Conservation (phyloP, 1,140 invertebrate genomes). For the Heliconius melpomene region DNA sequence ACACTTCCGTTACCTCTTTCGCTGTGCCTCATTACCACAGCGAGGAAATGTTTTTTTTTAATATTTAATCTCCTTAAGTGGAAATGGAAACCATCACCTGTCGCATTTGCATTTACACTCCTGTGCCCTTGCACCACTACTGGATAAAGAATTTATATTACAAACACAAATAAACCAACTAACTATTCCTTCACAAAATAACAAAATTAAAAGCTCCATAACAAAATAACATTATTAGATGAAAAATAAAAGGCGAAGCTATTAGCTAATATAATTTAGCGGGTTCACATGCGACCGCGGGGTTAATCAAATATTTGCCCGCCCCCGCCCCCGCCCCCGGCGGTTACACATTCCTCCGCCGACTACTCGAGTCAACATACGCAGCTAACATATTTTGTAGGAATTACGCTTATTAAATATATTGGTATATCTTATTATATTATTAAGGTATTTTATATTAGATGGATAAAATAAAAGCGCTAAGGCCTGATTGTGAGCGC, state of each 20-base stretch:
- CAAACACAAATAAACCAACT: background rate
- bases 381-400: slow-evolving; percentile 31
- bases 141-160: background rate
- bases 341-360: slow-evolving; percentile 34
- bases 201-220: slow-evolving; percentile 13
- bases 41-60: too few relatives aligned
- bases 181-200: background rate
- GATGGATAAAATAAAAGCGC: too few relatives aligned
- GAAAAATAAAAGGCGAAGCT: slow-evolving; percentile 21
- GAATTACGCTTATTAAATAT: slow-evolving; percentile 34
- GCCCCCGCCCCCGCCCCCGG: slow-evolving; percentile 25
- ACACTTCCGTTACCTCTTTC: too few relatives aligned
- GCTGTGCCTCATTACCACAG: too few relatives aligned
- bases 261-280: slow-evolving; percentile 39
- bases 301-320: slow-evolving; percentile 45
- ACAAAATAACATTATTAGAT: slow-evolving; percentile 18
- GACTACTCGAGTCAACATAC: slow-evolving; percentile 34
- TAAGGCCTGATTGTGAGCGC: too few relatives aligned
- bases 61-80: too few relatives aligned
- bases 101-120: too few relatives aligned
- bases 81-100: too few relatives aligned
- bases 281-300: slow-evolving; percentile 28
- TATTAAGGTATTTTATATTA: background rate
- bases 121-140: too few relatives aligned
- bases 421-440: background rate